A percentile compares a stretch with the other conserved stretches of the same genome.
Evolutionary conservation across 2,888 invertebrate genomes (phyloP).

Genomic region (Epirrhoe alternata): DNA sequence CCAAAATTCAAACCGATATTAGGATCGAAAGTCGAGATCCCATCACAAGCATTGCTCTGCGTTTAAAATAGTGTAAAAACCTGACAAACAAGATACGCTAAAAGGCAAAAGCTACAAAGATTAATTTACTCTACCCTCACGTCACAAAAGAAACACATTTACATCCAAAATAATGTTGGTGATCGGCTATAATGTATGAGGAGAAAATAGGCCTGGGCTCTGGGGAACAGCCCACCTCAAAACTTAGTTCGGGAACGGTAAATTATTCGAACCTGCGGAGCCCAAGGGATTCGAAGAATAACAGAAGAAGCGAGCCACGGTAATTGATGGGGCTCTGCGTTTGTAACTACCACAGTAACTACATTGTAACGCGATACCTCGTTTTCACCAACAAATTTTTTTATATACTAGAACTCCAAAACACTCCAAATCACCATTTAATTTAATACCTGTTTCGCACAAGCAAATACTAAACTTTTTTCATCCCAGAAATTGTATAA

Average conservation of each 20-base stretch:
- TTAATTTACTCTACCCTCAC: slow-evolving; percentile 19
- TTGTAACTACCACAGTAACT: too few relatives aligned
- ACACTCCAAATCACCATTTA: too few relatives aligned
- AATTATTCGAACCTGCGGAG: slow-evolving; percentile 66
- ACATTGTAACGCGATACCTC: background rate
- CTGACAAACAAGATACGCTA: background rate
- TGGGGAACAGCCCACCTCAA: slow-evolving; percentile 64
- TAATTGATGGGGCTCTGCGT: slow-evolving; percentile 58
- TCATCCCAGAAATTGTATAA: too few relatives aligned
- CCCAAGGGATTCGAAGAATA: slow-evolving; percentile 66
- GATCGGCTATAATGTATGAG: slow-evolving; percentile 57
- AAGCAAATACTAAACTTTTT: too few relatives aligned
- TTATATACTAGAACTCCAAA: too few relatives aligned
- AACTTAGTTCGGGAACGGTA: slow-evolving; percentile 73
- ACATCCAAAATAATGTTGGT: slow-evolving; percentile 50
- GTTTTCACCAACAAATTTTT: too few relatives aligned
- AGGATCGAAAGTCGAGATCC: too few relatives aligned
- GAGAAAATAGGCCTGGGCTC: slow-evolving; percentile 59
- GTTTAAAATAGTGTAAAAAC: background rate
- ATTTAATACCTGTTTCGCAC: too few relatives aligned
- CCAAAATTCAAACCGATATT: too few relatives aligned
- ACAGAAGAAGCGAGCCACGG: slow-evolving; percentile 61
- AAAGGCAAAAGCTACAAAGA: slow-evolving; percentile 2
- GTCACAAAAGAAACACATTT: slow-evolving; percentile 34
- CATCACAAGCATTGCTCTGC: too few relatives aligned